These are phyloP conservation scores for Pavo muticus DNA, from an alignment of 2,113 vertebrate genomes.

Conservation along the genomic window DNA sequence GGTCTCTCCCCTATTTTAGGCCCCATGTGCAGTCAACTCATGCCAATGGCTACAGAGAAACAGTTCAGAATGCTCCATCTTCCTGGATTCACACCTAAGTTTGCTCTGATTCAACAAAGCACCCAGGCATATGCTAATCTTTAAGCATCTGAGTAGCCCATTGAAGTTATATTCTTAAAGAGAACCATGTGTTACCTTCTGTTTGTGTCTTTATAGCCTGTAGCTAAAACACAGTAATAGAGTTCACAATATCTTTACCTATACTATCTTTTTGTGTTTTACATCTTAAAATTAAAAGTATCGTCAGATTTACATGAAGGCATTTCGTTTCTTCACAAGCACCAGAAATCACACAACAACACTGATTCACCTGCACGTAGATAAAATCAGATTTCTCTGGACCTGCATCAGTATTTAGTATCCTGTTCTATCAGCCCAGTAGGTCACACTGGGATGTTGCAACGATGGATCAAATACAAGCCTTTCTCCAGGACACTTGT, in stretches of 20 bases:
- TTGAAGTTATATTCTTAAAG: accelerated
- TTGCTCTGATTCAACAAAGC: not conserved
- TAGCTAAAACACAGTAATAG: accelerated
- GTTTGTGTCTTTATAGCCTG: not conserved
- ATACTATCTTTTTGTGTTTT: not conserved
- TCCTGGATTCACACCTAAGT: not conserved
- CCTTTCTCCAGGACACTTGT: not conserved
- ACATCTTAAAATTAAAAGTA: no score
- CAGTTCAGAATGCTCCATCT: accelerated
- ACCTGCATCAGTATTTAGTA: not conserved
- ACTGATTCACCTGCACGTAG: accelerated
- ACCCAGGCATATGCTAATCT: not conserved
- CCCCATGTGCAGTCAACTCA: not conserved
- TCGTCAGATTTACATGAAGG: accelerated
- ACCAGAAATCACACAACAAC: not conserved
- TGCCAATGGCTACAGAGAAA: not conserved
- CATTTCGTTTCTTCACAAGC: not conserved
- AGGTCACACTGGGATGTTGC: accelerated
- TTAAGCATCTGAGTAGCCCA: not conserved
- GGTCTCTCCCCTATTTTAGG: not conserved
- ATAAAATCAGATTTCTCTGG: not conserved
- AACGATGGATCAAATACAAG: accelerated
- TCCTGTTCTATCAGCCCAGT: not conserved
- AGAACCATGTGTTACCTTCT: not conserved
- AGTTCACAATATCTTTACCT: accelerated